Percentiles rank a stretch among this genome's conserved stretches.
Evolutionary conservation across 2,113 vertebrate species (phyloP).

Genomic region (Manacus vitellinus): DNA sequence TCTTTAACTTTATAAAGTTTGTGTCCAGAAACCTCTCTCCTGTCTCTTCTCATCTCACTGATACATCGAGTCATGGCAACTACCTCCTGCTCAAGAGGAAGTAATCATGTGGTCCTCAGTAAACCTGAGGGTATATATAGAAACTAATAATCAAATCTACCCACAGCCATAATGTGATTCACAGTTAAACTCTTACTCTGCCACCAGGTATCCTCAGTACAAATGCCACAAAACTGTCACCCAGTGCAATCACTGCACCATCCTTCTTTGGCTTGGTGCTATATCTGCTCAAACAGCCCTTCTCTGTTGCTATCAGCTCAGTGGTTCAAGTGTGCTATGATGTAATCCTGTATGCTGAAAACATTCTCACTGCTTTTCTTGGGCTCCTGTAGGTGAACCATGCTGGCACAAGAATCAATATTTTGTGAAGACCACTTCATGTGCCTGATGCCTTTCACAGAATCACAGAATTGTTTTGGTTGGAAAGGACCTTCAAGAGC

Average conservation of each 20-base stretch:
- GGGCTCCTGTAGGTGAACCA: not conserved
- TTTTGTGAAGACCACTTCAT: not conserved
- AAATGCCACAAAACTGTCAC: not conserved
- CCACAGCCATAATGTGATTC: not conserved
- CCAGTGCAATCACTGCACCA: not conserved
- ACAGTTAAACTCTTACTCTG: not conserved
- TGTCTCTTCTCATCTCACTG: not conserved
- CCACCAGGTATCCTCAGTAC: not conserved
- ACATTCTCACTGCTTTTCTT: rapidly evolving
- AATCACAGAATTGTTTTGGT: not conserved
- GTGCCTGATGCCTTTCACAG: not conserved
- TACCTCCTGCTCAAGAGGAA: not conserved
- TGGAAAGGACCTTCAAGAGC: not conserved
- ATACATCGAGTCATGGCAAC: not conserved
- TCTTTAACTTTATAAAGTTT: not conserved
- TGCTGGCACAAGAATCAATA: not conserved
- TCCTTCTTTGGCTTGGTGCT: not conserved
- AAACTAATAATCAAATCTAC: not conserved
- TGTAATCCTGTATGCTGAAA: not conserved
- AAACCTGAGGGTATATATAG: not conserved
- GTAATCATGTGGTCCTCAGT: not conserved
- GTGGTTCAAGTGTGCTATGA: not conserved
- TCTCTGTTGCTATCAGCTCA: not conserved
- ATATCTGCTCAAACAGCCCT: not conserved
- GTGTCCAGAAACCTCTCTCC: not conserved